Evolutionary conservation across 30 jellyfish, hydroid and myxozoan species (phyloP).

Genomic region (Turritopsis rubra): DNA sequence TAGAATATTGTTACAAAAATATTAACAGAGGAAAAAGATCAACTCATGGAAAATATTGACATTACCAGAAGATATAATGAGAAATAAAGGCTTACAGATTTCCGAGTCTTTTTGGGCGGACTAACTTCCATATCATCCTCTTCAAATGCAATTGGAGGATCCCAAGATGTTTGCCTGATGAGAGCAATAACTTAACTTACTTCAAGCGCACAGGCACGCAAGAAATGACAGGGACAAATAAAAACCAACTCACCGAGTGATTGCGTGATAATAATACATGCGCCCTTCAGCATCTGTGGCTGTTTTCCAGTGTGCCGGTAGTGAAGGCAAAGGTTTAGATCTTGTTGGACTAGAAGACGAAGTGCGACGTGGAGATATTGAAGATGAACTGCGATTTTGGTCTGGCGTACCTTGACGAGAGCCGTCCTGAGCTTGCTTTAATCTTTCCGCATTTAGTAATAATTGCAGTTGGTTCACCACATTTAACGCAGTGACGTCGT

Average conservation of each 20-base stretch:
- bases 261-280: slow-evolving; percentile 71
- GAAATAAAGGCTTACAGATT: not conserved
- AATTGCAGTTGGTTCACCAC: slow-evolving; percentile 31
- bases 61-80: not conserved
- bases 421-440: slow-evolving; percentile 22
- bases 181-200: not conserved
- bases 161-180: slow-evolving; percentile 90
- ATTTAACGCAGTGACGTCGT: slow-evolving; percentile 25
- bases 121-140: slow-evolving; percentile 10
- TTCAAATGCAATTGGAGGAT: slow-evolving; percentile 43
- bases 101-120: slow-evolving; percentile 11
- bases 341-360: slow-evolving; percentile 33
- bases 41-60: too few relatives aligned
- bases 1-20: too few relatives aligned
- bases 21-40: too few relatives aligned
- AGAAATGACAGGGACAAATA: slow-evolving; percentile 3
- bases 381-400: slow-evolving; percentile 11
- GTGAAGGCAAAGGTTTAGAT: slow-evolving; percentile 47
- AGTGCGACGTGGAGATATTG: slow-evolving; percentile 14
- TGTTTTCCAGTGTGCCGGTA: slow-evolving; percentile 91
- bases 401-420: slow-evolving; percentile 23
- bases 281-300: slow-evolving; percentile 98
- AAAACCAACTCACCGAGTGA: slow-evolving; percentile 52
- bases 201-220: not conserved
- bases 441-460: slow-evolving; percentile 25